Conservation (phyloP, 1,140 invertebrate species). For the Drosophila nannoptera region DNA sequence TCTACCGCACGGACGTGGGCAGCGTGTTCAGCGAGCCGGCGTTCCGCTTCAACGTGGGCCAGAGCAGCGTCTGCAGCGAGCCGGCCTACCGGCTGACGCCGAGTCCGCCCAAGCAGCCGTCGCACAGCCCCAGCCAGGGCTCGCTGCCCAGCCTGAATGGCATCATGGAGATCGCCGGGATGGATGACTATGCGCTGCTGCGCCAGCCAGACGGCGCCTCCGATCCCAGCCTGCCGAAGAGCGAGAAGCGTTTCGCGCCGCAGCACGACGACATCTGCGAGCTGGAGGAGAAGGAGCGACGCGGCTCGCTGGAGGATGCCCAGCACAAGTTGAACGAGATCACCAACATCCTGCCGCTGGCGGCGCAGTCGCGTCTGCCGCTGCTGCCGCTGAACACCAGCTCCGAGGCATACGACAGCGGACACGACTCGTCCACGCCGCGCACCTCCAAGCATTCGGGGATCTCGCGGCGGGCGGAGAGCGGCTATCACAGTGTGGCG, state of each 20-base stretch:
- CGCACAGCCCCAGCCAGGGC: slow-evolving; percentile 76
- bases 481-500: slow-evolving; percentile 90
- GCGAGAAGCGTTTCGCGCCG: slow-evolving; percentile 79
- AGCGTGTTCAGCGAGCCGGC: slow-evolving; percentile 90
- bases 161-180: slow-evolving; percentile 81
- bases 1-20: slow-evolving; percentile 84
- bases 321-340: slow-evolving; percentile 80
- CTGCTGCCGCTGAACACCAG: slow-evolving; percentile 73
- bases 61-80: slow-evolving; percentile 84
- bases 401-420: slow-evolving; percentile 87
- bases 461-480: slow-evolving; percentile 87
- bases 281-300: slow-evolving; percentile 80
- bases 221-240: slow-evolving; percentile 91
- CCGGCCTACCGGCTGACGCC: slow-evolving; percentile 78
- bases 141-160: slow-evolving; percentile 77
- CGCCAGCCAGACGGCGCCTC: slow-evolving; percentile 94
- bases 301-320: slow-evolving; percentile 85
- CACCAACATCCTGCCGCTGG: slow-evolving; percentile 79
- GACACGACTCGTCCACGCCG: slow-evolving; percentile 87
- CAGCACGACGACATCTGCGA: slow-evolving; percentile 71
- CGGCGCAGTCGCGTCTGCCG: slow-evolving; percentile 79
- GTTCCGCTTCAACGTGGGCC: slow-evolving; percentile 85
- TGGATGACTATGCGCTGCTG: slow-evolving; percentile 83
- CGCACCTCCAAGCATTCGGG: slow-evolving; percentile 88
- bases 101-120: slow-evolving; percentile 77